Base-by-base conservation (phyloP, 2,888 invertebrate species). In the Lamellibrachia satsuma region DNA sequence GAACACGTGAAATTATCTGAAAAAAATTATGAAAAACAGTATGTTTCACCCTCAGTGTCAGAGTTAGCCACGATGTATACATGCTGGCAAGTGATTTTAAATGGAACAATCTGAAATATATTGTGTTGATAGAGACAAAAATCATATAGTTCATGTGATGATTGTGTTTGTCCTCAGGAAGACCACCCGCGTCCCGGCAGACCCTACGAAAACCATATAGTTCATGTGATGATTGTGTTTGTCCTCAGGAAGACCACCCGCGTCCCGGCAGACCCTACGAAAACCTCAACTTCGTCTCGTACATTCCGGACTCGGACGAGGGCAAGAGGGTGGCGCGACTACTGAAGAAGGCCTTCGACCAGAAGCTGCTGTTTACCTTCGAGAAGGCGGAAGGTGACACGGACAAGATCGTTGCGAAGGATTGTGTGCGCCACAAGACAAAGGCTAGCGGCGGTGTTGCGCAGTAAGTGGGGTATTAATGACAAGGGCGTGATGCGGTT, bases 151-250 rank as follows among this genome's bases (percentile, higher is more conserved):
- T 75, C 15, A 75, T 6, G 15, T n/a, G 4, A n/a, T 55, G 55
- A 9, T 75, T 22, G 4, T 75, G 75, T 75, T 75, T 75, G 91
- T 55, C 39, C 92, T 15, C 52, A 95, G 95, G 92, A 93, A 11
- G 92, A 94, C 1, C 96, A 96, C 92, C 95, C 95, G 4, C 93
- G 95, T 52, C 96, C 96, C 51, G 95, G 95, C 7, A 51, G 90
- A 22, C 75, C 55, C 1, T 96, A 95, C 93, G 93, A 92, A 55
- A 39, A 39, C 39, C 39, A 39, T 39, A 39, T 39, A 39, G 39
- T 39, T 75, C 15, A 75, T 6, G 15, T n/a, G 4, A n/a, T 55
- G 55, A 9, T 75, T 22, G 4, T 75, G 75, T 75, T 75, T 75
- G 91, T 55, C 39, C 92, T 15, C 52, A 95, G 95, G 92, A 93